Percentiles rank a stretch among this genome's conserved stretches.
Conservation (phyloP, 1,140 invertebrate species). For the Lepidotrigona ventralis region DNA sequence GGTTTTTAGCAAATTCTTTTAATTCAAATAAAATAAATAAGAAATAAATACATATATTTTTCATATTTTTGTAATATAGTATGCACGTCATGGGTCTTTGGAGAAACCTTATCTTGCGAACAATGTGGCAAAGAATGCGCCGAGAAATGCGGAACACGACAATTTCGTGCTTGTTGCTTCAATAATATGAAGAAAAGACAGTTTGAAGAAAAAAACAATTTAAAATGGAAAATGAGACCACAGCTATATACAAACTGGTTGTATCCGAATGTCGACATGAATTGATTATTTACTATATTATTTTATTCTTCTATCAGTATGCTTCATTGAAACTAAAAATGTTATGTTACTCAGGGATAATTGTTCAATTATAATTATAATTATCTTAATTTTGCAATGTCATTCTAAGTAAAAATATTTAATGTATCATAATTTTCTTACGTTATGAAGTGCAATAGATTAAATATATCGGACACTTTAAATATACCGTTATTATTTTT, state of each 20-base stretch:
- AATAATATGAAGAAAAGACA: constrained; percentile 67
- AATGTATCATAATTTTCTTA: not conserved
- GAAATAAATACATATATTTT: not conserved
- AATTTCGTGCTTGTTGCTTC: constrained; percentile 83
- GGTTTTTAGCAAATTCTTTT: not conserved
- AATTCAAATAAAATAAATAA: too few relatives aligned
- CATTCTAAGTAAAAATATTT: not conserved
- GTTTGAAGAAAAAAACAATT: not conserved
- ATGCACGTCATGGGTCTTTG: constrained; percentile 67
- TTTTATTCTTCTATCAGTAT: not conserved
- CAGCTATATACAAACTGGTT: constrained; percentile 46
- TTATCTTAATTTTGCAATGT: not conserved
- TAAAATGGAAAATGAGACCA: not conserved
- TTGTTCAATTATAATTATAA: not conserved
- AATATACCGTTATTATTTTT: not conserved
- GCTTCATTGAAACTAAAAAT: constrained; percentile 13
- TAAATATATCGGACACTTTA: not conserved
- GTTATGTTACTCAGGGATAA: constrained; percentile 27
- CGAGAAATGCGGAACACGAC: constrained; percentile 81
- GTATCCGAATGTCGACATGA: constrained; percentile 37
- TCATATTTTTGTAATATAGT: constrained; percentile 56
- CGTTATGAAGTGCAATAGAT: not conserved
- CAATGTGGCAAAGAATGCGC: constrained; percentile 82
- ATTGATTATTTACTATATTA: constrained; percentile 20
- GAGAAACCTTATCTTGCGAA: constrained; percentile 79